These are phyloP conservation scores for Dicrostonyx torquatus DNA, from an alignment of 2,797 vertebrate species.

Conservation along the genomic window DNA sequence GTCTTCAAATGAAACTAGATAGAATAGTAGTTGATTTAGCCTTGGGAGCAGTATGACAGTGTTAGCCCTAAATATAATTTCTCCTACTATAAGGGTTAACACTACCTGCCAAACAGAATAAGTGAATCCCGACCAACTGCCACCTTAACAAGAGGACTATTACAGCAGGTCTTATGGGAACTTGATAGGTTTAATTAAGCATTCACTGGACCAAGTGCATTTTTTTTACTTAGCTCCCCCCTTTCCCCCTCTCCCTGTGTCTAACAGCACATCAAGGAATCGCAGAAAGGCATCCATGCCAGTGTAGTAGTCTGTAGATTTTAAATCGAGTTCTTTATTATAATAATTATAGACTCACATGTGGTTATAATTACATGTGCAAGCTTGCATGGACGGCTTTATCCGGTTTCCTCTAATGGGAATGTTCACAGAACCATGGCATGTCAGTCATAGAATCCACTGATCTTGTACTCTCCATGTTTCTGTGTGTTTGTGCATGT, in stretches of 20 bases:
- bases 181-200: conserved; percentile 63
- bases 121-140: neutral
- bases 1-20: conserved; percentile 67
- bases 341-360: neutral
- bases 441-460: neutral
- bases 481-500: neutral
- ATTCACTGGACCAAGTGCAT: conserved; percentile 22
- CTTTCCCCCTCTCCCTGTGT: neutral
- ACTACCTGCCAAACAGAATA: conserved; percentile 9
- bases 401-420: neutral
- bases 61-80: conserved; percentile 60
- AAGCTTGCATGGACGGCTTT: neutral
- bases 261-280: neutral
- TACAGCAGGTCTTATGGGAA: conserved; percentile 31
- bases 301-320: neutral
- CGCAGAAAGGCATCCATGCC: neutral
- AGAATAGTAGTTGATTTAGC: conserved; percentile 21
- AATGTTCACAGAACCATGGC: neutral
- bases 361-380: neutral
- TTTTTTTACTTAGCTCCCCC: conserved; percentile 7
- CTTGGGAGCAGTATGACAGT: conserved; percentile 61
- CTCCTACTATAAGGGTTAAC: conserved; percentile 63
- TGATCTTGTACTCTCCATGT: neutral
- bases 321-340: neutral
- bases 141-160: neutral